Evolutionary conservation across 2,888 invertebrate genomes (phyloP), one percentile per base, ranked within the genome.

Genomic region (Charanyca ferruginea): DNA sequence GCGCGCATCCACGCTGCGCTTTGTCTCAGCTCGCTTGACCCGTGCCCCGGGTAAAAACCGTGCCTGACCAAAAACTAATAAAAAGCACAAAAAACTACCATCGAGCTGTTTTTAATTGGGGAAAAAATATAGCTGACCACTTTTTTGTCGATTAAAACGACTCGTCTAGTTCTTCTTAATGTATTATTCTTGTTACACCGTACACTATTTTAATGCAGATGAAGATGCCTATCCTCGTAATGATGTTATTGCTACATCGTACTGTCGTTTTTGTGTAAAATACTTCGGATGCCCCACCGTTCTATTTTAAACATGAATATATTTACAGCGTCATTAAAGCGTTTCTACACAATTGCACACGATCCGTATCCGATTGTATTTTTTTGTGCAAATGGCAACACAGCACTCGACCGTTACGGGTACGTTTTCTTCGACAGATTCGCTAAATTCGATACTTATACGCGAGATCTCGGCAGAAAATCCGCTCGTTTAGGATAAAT

Each of bases 1-100:
- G 87, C 88, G 89, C 85, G 84, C 86, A 85, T 77, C 90, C 87
- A 89, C 87, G 89, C 89, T 79, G 89, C 83, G 89, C 92, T 90
- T 94, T 94, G 95, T 95, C 94, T 95, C 94, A 93, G 89, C 88
- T 81, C 87, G 91, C 87, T 91, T 95, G 95, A 95, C 95, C 95
- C 95, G 95, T 95, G 95, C 94, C 95, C 94, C 87, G 86, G 80
- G 88, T 86, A 93, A 93, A 93, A 94, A 93, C 88, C 83, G 80
- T 81, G 74, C 80, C 83, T 75, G 81, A 75, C 83, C 75, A 74
- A 83, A 83, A 83, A 83, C 82, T 77, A 82, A 83, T 84, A 90
- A 93, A 92, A 93, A 90, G 90, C 85, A 86, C 89, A 85, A 89
- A 89, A 89, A 90, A 90, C 88, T 60, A 64, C 81, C 85, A 83